Percentiles rank a stretch among this genome's conserved stretches.
phyloP scores from a whole-genome alignment of 2,888 invertebrate species.

The Epicampocera succincta region DNA sequence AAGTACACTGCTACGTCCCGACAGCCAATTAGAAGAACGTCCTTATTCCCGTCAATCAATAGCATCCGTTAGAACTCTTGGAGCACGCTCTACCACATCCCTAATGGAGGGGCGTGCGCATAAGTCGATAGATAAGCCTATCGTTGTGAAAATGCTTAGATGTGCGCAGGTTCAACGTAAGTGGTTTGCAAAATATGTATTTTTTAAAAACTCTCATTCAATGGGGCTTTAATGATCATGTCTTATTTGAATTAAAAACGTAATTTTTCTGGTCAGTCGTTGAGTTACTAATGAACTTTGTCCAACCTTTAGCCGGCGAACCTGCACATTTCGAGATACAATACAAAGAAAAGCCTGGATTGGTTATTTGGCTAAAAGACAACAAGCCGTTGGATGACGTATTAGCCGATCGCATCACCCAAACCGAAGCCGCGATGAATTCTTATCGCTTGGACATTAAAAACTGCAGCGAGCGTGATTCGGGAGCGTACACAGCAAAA shows the following conservation, averaged over 20 bases:
- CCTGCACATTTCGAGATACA: conserved; percentile 91
- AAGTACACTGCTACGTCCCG: conserved; percentile 65
- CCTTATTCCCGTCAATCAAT: conserved; percentile 68
- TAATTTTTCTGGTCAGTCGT: no score
- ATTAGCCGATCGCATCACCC: conserved; percentile 88
- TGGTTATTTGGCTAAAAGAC: conserved; percentile 93
- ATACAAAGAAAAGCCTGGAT: conserved; percentile 85
- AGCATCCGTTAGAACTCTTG: conserved; percentile 65
- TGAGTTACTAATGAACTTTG: no score
- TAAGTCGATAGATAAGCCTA: conserved; percentile 83
- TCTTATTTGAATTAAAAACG: not conserved
- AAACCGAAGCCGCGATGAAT: conserved; percentile 84
- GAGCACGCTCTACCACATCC: conserved; percentile 70
- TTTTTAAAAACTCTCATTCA: not conserved
- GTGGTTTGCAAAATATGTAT: conserved; percentile 79
- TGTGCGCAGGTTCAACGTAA: conserved; percentile 91
- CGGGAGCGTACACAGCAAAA: conserved; percentile 94
- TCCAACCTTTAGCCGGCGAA: conserved; percentile 86
- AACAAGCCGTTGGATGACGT: conserved; percentile 90
- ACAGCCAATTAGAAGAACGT: conserved; percentile 68
- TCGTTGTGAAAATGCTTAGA: conserved; percentile 88
- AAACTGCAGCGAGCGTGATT: conserved; percentile 89
- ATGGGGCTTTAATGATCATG: not conserved
- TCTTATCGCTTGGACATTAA: conserved; percentile 88
- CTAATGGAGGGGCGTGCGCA: conserved; percentile 68